phyloP scores from a whole-genome alignment of 1,140 invertebrate genomes.

The Microplitis demolitor region DNA sequence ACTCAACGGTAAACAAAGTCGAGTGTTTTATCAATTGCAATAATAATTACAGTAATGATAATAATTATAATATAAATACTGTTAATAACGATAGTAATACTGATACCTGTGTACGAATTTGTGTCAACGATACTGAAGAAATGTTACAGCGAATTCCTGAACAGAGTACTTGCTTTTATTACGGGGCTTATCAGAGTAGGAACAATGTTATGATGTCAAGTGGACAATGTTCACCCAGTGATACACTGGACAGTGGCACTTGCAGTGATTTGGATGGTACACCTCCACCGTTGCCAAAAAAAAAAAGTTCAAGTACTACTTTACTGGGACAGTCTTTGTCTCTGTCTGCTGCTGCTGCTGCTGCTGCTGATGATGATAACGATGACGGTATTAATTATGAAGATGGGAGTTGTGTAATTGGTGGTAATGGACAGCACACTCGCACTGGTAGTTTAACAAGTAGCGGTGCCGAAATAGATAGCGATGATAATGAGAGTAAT shows the following conservation, averaged over 20 bases:
- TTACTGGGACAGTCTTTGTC: conserved; percentile 37
- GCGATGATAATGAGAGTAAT: conserved; percentile 72
- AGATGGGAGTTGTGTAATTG: conserved; percentile 55
- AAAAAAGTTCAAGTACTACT: conserved; percentile 58
- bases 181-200: conserved; percentile 60
- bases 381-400: conserved; percentile 54
- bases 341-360: too few relatives aligned
- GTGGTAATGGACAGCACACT: conserved; percentile 58
- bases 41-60: conserved; percentile 49
- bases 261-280: conserved; percentile 80
- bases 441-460: conserved; percentile 63
- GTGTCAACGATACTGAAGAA: conserved; percentile 46
- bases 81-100: conserved; percentile 16
- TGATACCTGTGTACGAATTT: conserved; percentile 59
- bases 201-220: conserved; percentile 68
- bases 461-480: conserved; percentile 66
- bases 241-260: conserved; percentile 80
- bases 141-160: conserved; percentile 45
- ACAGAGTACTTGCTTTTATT: conserved; percentile 64
- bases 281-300: conserved; percentile 72
- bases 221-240: conserved; percentile 78
- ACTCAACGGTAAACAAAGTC: conserved; percentile 34
- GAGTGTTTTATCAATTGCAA: conserved; percentile 55
- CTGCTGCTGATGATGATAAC: too few relatives aligned
- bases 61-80: conserved; percentile 34